These are phyloP conservation scores for Zygaena filipendulae DNA, from an alignment of 2,888 invertebrate genomes.

Conservation along the genomic window DNA sequence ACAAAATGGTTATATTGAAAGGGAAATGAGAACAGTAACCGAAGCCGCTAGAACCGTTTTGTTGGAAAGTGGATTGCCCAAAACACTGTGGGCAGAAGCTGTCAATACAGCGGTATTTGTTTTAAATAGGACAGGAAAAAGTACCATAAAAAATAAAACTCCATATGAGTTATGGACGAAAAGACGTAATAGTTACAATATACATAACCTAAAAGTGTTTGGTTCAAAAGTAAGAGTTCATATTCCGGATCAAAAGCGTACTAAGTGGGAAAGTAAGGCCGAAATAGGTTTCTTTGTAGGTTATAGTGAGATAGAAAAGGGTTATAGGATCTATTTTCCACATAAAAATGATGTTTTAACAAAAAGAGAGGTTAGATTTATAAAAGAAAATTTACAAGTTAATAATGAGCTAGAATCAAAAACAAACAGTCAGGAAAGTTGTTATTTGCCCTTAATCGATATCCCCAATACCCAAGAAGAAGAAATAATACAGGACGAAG, in stretches of 20 bases:
- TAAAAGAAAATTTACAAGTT: no score
- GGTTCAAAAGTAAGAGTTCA: conserved; percentile 1
- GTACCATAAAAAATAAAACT: conserved; percentile 4
- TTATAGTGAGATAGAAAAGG: not conserved
- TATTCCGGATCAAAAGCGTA: conserved; percentile 1
- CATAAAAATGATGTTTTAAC: not conserved
- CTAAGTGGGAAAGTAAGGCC: conserved; percentile 1
- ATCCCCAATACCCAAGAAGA: no score
- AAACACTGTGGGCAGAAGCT: conserved; percentile 16
- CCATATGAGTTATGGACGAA: conserved; percentile 14
- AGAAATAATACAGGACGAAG: no score
- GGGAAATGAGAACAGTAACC: conserved; percentile 5
- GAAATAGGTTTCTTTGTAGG: conserved; percentile 2
- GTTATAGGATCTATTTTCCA: not conserved
- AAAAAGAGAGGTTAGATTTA: not conserved
- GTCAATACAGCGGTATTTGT: conserved; percentile 16
- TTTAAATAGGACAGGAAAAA: conserved; percentile 13
- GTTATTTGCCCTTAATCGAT: no score
- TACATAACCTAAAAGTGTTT: conserved; percentile 2
- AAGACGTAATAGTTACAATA: not conserved
- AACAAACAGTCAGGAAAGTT: no score
- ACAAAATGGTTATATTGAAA: conserved; percentile 7
- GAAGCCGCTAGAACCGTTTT: conserved; percentile 12
- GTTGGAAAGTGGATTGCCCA: conserved; percentile 9
- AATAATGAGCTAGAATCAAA: no score